phyloP scores from a whole-genome alignment of 2,888 invertebrate genomes.

The Galeruca laticollis region DNA sequence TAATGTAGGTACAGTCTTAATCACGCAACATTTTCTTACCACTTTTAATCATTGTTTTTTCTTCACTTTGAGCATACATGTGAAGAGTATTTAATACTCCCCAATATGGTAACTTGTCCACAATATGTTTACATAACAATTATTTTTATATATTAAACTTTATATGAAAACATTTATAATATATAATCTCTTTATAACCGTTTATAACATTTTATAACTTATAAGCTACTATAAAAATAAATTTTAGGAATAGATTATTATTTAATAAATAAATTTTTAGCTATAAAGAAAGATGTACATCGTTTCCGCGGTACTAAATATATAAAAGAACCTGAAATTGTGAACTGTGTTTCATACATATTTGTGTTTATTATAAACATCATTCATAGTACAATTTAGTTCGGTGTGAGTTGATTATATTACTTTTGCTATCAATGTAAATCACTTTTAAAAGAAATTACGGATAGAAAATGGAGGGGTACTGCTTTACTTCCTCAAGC shows the following conservation, averaged over 20 bases:
- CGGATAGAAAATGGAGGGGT: too few relatives aligned
- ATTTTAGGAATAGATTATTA: constrained; percentile 25
- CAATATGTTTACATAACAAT: constrained; percentile 23
- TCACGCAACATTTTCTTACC: constrained; percentile 23
- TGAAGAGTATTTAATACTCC: constrained; percentile 47
- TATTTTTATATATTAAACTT: constrained; percentile 17
- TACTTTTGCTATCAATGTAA: too few relatives aligned
- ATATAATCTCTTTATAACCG: constrained; percentile 37
- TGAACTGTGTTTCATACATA: not conserved
- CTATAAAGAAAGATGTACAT: constrained; percentile 1
- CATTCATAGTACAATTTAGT: too few relatives aligned
- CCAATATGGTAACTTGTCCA: constrained; percentile 33
- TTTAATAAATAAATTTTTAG: constrained; percentile 22
- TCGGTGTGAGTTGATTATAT: too few relatives aligned
- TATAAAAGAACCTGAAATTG: not conserved
- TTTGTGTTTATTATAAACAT: too few relatives aligned
- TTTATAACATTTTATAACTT: constrained; percentile 8
- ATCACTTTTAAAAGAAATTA: too few relatives aligned
- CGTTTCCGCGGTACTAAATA: not conserved
- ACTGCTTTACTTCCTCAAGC: too few relatives aligned
- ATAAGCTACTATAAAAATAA: constrained; percentile 34
- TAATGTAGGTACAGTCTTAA: constrained; percentile 16
- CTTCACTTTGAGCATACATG: constrained; percentile 53
- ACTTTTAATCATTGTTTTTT: constrained; percentile 28
- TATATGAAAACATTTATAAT: constrained; percentile 35